Evolutionary conservation across 2,797 vertebrate genomes (phyloP), one percentile per base, ranked within the genome.

Genomic region (Acanthurus leucopareius): DNA sequence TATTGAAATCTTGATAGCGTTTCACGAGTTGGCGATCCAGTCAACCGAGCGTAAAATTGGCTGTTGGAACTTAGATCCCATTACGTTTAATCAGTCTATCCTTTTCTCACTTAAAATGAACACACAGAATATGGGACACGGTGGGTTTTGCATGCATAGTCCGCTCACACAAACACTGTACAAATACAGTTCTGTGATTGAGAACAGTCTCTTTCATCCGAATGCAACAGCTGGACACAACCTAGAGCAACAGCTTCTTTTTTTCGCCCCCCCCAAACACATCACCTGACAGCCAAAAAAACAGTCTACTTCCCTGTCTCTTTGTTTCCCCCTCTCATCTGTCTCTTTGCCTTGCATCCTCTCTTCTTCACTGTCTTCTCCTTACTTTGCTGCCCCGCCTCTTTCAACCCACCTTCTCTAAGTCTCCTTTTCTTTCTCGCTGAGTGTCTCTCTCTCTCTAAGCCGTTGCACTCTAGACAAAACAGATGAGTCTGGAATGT

Each of bases 401-500:
- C 57, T 53, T 59, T 60, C 40, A 73, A 2, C 47, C 2, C 15
- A 40, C 19, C 25, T 0, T 48, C 14, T 56, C 10, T 40, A 32
- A 10, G 20, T 45, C 40, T 69, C 60, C 35, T 20, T 65, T 69
- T 75, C 42, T 59, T 42, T 78, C 80, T 70, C 70, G 5, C 67
- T 85, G 74, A 85, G 76, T 86, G 25, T 25, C 25, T 45, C 70
- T 80, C 25, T 45, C 70, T 80, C 56, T 73, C 69, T 56, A 56
- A 71, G 72, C 76, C 67, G 73, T 56, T 28, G 7, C 61, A 69
- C 79, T 86, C 66, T 44, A 74, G 75, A 85, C 83, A 70, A 80
- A 85, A 88, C 73, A 89, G 82, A 84, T 61, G 84, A 84, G 79
- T 64, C 62, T 82, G 82, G 74, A 77, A 80, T 71, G 59, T 80